These are phyloP conservation scores for Poecilia velifera DNA, from an alignment of 2,797 vertebrate species.

Conservation along the genomic window DNA sequence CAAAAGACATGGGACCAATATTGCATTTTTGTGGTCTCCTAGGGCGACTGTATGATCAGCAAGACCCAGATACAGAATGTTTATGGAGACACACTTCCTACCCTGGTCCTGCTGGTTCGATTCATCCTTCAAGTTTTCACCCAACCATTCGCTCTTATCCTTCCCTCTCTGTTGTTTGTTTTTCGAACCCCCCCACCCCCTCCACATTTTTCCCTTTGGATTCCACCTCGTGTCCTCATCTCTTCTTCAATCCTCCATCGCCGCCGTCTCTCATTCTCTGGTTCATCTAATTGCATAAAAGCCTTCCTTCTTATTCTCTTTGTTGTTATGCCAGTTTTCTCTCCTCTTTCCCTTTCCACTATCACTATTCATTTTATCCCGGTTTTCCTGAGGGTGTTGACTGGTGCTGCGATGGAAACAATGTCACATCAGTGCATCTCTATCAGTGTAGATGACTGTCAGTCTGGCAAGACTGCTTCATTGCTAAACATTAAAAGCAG, in stretches of 20 bases:
- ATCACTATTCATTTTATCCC: constrained; percentile 47
- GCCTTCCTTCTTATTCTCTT: constrained; percentile 19
- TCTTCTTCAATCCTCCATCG: constrained; percentile 1
- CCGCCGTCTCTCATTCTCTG: neutral
- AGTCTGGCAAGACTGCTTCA: constrained; percentile 47
- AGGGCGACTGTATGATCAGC: constrained; percentile 66
- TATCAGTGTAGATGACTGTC: constrained; percentile 66
- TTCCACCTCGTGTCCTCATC: neutral
- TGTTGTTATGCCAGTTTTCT: constrained; percentile 11
- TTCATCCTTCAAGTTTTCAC: constrained; percentile 61
- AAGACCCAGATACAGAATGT: constrained; percentile 61
- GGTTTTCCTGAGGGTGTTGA: constrained; percentile 56
- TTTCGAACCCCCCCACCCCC: constrained; percentile 31
- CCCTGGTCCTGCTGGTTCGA: constrained; percentile 40
- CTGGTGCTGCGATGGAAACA: constrained; percentile 59
- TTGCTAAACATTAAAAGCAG: constrained; percentile 43
- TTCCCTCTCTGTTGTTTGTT: constrained; percentile 45
- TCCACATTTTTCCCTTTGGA: constrained; percentile 8
- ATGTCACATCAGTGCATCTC: constrained; percentile 57
- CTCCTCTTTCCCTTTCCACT: constrained; percentile 28
- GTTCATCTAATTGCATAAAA: constrained; percentile 48
- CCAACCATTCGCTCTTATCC: constrained; percentile 39
- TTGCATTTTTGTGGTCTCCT: constrained; percentile 65
- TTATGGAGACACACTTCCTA: constrained; percentile 64
- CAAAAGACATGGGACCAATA: constrained; percentile 59